These are phyloP conservation scores for Drosophila quasianomalipes DNA, from an alignment of 2,888 invertebrate genomes.

Conservation along the genomic window DNA sequence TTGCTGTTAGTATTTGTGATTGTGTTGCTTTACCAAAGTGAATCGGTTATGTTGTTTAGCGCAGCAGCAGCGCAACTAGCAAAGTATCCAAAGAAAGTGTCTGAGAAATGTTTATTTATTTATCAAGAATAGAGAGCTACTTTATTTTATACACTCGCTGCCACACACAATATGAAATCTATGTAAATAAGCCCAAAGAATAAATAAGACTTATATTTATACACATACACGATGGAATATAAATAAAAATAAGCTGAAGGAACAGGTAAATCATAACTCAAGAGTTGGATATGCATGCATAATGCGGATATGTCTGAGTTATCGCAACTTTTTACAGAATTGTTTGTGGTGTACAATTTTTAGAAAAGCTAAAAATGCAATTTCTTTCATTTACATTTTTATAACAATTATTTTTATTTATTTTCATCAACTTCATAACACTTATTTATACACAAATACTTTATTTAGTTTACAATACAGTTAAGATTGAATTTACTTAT, in stretches of 20 bases:
- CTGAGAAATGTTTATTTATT: conserved; percentile 46
- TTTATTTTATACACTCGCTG: conserved; percentile 10
- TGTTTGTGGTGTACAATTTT: background rate
- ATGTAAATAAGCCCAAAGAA: conserved; percentile 15
- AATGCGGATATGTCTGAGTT: background rate
- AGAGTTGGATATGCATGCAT: background rate
- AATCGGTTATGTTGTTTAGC: conserved; percentile 41
- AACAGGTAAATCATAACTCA: conserved; percentile 37
- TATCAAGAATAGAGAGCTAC: conserved; percentile 34
- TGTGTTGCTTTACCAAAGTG: conserved; percentile 19
- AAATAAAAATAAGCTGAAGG: conserved; percentile 3
- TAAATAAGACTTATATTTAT: conserved; percentile 4
- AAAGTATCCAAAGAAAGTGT: conserved; percentile 20
- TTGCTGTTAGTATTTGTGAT: conserved; percentile 2
- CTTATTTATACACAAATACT: no score
- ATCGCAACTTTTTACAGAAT: background rate
- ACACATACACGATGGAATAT: background rate
- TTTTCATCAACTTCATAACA: no score
- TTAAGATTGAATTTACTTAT: background rate
- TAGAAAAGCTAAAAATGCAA: background rate
- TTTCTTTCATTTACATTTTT: background rate
- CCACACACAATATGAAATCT: conserved; percentile 16
- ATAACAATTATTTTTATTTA: background rate
- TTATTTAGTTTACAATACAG: no score
- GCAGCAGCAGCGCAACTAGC: conserved; percentile 25